A percentile compares a stretch with the other conserved stretches of the same genome.
phyloP scores from a whole-genome alignment of 2,797 vertebrate species.

The Falco berigora region DNA sequence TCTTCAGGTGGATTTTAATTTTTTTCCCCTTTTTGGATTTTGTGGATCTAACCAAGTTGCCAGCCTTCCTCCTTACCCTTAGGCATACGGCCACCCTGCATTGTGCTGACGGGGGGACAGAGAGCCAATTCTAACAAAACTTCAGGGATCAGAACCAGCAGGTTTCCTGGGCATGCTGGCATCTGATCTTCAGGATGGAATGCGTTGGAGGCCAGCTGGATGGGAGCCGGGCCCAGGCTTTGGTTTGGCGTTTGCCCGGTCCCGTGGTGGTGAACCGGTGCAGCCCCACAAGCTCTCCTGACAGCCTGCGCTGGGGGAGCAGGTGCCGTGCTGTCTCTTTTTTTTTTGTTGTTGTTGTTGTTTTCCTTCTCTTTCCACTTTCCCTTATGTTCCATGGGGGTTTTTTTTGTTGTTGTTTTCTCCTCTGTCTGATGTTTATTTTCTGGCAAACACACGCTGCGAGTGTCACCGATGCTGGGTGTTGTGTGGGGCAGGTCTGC shows the following conservation, averaged over 20 bases:
- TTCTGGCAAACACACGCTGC: background rate
- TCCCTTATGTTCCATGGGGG: background rate
- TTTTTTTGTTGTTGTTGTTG: background rate
- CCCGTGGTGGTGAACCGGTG: background rate
- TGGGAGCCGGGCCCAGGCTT: background rate
- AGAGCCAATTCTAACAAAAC: background rate
- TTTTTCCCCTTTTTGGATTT: background rate
- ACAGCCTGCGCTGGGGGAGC: background rate
- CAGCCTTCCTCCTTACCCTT: background rate
- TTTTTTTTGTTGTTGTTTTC: background rate
- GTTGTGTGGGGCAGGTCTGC: background rate
- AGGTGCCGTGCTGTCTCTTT: background rate
- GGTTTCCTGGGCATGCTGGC: background rate
- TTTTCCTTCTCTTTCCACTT: background rate
- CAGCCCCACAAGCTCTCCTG: background rate
- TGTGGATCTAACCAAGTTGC: background rate
- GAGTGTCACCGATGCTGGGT: background rate
- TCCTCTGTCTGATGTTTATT: background rate
- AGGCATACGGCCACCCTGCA: accelerated
- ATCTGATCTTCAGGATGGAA: background rate
- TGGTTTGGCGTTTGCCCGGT: background rate
- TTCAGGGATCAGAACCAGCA: background rate
- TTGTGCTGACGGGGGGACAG: background rate
- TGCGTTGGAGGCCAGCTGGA: background rate
- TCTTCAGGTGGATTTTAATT: background rate